A percentile compares a stretch with the other conserved stretches of the same genome.
These are phyloP conservation scores for Xestia ashworthii DNA, from an alignment of 2,888 invertebrate species.

Conservation along the genomic window DNA sequence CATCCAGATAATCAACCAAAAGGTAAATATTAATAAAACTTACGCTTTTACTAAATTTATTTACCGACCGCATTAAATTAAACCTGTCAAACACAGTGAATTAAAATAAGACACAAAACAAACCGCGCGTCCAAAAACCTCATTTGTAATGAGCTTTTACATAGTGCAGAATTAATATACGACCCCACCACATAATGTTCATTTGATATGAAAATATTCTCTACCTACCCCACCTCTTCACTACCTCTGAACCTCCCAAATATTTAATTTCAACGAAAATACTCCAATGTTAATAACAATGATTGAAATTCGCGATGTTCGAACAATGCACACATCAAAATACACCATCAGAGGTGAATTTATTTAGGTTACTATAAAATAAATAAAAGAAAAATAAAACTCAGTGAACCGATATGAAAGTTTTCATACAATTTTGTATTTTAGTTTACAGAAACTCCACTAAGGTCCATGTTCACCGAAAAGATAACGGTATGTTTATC, in stretches of 20 bases:
- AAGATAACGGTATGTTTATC: too few species aligned
- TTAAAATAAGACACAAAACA: conserved; percentile 74
- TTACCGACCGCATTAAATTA: conserved; percentile 71
- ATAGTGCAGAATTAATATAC: conserved; percentile 71
- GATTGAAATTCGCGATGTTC: conserved; percentile 41
- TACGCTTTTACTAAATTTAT: conserved; percentile 51
- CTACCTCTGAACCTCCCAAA: conserved; percentile 21
- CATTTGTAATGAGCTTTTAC: conserved; percentile 80
- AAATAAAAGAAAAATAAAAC: conserved; percentile 35
- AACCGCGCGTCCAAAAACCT: conserved; percentile 73
- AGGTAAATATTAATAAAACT: conserved; percentile 39
- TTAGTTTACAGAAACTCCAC: too few species aligned
- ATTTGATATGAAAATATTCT: conserved; percentile 68
- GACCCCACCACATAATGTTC: conserved; percentile 69
- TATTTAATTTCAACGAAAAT: conserved; percentile 58
- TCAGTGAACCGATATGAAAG: neutral
- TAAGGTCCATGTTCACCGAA: too few species aligned
- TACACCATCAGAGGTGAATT: conserved; percentile 1
- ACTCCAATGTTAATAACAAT: conserved; percentile 49
- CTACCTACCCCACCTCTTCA: conserved; percentile 12
- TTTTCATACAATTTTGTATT: too few species aligned
- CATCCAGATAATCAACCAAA: conserved; percentile 20
- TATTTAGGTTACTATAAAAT: conserved; percentile 9
- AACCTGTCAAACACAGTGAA: conserved; percentile 74
- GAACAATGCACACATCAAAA: conserved; percentile 35